Evolutionary conservation across 2,888 invertebrate genomes (phyloP).

Genomic region (Ornithoptera alexandrae): DNA sequence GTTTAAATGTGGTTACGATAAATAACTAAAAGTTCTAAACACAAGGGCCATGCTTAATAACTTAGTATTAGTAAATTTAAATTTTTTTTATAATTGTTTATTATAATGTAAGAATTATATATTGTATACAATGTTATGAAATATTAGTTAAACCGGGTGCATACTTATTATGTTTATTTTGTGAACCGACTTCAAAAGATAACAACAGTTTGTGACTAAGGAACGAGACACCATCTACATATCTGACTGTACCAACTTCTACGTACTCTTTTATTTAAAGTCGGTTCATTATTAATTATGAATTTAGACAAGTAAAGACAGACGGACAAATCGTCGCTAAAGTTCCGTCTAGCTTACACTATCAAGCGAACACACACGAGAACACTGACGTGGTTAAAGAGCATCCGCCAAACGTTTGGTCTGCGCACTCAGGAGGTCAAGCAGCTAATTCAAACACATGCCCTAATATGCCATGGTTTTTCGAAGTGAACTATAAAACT

Average conservation of each 20-base stretch:
- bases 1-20: too few species aligned
- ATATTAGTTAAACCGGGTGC: not conserved
- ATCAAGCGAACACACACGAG: constrained; percentile 29
- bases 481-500: constrained; percentile 30
- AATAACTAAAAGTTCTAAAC: not conserved
- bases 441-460: constrained; percentile 62
- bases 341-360: constrained; percentile 1
- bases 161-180: not conserved
- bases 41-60: not conserved
- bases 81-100: too few species aligned
- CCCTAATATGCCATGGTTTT: constrained; percentile 53
- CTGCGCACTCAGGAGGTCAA: constrained; percentile 52
- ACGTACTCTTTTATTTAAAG: not conserved
- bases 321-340: constrained; percentile 6
- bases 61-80: not conserved
- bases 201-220: not conserved
- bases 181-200: not conserved
- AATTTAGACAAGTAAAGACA: constrained; percentile 4
- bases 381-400: constrained; percentile 42
- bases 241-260: too few species aligned
- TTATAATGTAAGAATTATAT: not conserved
- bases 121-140: not conserved
- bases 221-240: too few species aligned
- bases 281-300: not conserved
- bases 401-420: constrained; percentile 49